A percentile compares a stretch with the other conserved stretches of the same genome.
Conservation (phyloP, 2,113 vertebrate genomes). For the Megalops atlanticus region DNA sequence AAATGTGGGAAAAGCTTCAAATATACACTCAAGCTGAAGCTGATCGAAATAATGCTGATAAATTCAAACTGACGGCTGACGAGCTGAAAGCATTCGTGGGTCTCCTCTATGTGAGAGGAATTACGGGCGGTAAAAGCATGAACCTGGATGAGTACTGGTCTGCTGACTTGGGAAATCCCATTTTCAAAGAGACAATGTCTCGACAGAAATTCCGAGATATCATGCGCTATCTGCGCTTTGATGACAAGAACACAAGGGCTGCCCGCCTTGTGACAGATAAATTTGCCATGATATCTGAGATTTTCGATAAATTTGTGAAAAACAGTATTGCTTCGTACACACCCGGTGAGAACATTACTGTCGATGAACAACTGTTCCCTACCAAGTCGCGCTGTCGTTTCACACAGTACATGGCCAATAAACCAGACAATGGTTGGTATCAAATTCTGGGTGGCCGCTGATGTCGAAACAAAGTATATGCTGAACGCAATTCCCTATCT, state of each 20-base stretch:
- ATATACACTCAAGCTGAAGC: no score
- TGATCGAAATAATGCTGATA: no score
- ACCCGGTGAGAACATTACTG: conserved; percentile 20
- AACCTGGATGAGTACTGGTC: conserved; percentile 22
- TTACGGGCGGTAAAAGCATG: conserved; percentile 10
- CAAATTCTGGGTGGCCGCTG: conserved; percentile 34
- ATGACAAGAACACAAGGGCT: background rate
- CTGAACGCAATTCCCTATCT: no score
- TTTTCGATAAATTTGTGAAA: conserved; percentile 11
- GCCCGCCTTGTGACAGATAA: conserved; percentile 5
- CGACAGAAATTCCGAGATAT: conserved; percentile 10
- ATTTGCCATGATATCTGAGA: conserved; percentile 15
- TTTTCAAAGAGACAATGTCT: conserved; percentile 30
- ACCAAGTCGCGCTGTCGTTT: conserved; percentile 15
- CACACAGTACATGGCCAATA: conserved; percentile 22
- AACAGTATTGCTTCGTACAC: conserved; percentile 18
- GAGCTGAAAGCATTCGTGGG: conserved; percentile 29
- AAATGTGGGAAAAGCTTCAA: no score
- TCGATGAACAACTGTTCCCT: conserved; percentile 24
- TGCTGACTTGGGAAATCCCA: conserved; percentile 5
- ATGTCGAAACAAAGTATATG: no score
- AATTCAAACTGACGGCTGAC: no score
- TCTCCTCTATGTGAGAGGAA: conserved; percentile 21
- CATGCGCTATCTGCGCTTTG: conserved; percentile 26
- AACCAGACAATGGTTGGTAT: conserved; percentile 33